Evolutionary conservation across 2,113 vertebrate species (phyloP).

Genomic region (Syrrhaptes paradoxus): DNA sequence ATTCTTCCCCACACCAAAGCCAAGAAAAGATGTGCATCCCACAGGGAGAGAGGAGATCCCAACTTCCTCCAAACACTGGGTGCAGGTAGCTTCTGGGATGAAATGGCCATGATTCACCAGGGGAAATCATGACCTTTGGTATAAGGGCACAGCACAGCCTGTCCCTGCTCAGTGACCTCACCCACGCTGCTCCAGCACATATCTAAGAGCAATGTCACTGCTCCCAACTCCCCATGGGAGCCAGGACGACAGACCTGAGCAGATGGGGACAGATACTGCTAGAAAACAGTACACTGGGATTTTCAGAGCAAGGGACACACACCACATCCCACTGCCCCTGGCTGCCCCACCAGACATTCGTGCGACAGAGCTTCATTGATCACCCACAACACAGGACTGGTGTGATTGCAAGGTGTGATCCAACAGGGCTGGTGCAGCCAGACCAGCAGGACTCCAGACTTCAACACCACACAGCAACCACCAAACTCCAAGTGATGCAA

Average conservation of each 20-base stretch:
- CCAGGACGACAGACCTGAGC: neutral
- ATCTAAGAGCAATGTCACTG: neutral
- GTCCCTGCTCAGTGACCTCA: neutral
- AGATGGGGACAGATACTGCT: neutral
- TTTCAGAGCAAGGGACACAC: neutral
- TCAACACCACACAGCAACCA: neutral
- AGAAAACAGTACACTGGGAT: accelerated
- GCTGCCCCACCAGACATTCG: neutral
- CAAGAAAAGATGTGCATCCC: neutral
- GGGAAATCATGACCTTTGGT: neutral
- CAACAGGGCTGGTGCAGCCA: no score
- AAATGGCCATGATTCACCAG: neutral
- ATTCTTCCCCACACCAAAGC: neutral
- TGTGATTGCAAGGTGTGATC: neutral
- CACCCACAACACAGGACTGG: neutral
- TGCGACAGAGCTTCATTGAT: neutral
- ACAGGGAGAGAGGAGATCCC: neutral
- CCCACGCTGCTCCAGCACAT: accelerated
- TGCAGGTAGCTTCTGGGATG: neutral
- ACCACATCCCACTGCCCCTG: neutral
- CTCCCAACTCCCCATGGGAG: neutral
- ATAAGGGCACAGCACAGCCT: neutral
- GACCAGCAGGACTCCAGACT: neutral
- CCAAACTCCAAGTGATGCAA: neutral
- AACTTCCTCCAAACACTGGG: neutral